Evolutionary conservation across 2,888 invertebrate species (phyloP).

Genomic region (Tryphoninae sp.): DNA sequence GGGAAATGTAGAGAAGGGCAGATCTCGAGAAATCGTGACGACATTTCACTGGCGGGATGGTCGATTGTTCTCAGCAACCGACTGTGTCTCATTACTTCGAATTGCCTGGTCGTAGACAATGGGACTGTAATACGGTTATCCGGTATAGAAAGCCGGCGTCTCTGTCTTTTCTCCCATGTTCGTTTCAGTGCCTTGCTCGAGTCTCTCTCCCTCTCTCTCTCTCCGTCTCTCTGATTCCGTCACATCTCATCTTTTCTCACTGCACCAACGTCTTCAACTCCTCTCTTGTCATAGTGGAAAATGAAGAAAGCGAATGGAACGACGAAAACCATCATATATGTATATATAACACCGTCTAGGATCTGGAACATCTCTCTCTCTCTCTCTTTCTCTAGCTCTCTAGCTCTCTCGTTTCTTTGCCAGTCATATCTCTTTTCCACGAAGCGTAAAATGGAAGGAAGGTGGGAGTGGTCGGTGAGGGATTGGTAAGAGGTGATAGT

Average conservation of each 20-base stretch:
- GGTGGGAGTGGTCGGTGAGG: background rate
- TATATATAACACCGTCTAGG: constrained; percentile 8
- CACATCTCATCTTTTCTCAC: constrained; percentile 64
- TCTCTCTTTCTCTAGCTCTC: constrained; percentile 11
- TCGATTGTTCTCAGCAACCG: constrained; percentile 79
- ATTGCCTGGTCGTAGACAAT: constrained; percentile 80
- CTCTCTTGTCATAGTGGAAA: constrained; percentile 41
- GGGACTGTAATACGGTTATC: constrained; percentile 78
- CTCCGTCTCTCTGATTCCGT: constrained; percentile 44
- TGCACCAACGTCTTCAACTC: constrained; percentile 38
- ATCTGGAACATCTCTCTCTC: constrained; percentile 45
- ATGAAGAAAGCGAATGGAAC: constrained; percentile 49
- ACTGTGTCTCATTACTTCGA: constrained; percentile 80
- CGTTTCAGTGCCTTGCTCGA: constrained; percentile 25
- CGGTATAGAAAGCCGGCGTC: constrained; percentile 62
- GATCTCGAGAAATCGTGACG: constrained; percentile 63
- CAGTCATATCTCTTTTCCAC: constrained; percentile 53
- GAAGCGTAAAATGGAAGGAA: constrained; percentile 58
- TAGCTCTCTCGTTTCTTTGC: constrained; percentile 3
- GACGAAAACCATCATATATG: constrained; percentile 32
- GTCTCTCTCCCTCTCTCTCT: constrained; percentile 58
- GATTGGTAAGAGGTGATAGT: constrained; percentile 23
- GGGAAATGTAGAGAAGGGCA: constrained; percentile 42
- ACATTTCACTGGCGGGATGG: constrained; percentile 67
- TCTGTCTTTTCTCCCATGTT: constrained; percentile 47